These are phyloP conservation scores for Clarias pachynema DNA, from an alignment of 2,797 vertebrate species.

Conservation along the genomic window DNA sequence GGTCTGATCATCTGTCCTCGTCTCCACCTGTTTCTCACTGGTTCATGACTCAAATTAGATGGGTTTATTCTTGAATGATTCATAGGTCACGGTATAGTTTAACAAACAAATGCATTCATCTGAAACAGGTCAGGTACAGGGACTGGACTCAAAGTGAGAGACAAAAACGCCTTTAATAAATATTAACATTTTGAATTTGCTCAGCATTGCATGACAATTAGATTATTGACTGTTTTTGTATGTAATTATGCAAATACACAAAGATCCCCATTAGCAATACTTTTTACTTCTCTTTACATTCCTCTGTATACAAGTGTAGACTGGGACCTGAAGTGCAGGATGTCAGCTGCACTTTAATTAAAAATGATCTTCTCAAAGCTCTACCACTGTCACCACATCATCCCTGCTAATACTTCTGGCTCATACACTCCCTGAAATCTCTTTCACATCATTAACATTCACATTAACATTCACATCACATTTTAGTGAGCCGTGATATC, in stretches of 20 bases:
- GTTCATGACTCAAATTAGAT: too few relatives aligned
- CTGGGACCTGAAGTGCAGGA: neutral
- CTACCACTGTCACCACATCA: too few relatives aligned
- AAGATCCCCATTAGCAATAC: neutral
- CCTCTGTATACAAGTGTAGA: neutral
- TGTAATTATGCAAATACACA: neutral
- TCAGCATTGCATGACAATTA: neutral
- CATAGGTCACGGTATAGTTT: too few relatives aligned
- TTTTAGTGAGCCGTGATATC: neutral
- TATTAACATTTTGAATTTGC: neutral
- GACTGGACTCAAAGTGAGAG: too few relatives aligned
- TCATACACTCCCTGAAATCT: neutral
- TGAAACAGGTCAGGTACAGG: too few relatives aligned
- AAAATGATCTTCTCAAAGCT: neutral
- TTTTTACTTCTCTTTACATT: neutral
- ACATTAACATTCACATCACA: too few relatives aligned
- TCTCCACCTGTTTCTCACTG: too few relatives aligned
- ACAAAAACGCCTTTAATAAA: neutral
- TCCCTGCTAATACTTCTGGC: neutral
- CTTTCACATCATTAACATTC: neutral
- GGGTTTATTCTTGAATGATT: too few relatives aligned
- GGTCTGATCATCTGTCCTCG: too few relatives aligned
- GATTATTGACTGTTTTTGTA: neutral
- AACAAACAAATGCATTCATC: too few relatives aligned
- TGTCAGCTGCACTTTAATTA: neutral